Percentiles rank a stretch among this genome's conserved stretches.
phyloP scores from a whole-genome alignment of 1,140 invertebrate genomes.

The Hylaeus volcanicus region DNA sequence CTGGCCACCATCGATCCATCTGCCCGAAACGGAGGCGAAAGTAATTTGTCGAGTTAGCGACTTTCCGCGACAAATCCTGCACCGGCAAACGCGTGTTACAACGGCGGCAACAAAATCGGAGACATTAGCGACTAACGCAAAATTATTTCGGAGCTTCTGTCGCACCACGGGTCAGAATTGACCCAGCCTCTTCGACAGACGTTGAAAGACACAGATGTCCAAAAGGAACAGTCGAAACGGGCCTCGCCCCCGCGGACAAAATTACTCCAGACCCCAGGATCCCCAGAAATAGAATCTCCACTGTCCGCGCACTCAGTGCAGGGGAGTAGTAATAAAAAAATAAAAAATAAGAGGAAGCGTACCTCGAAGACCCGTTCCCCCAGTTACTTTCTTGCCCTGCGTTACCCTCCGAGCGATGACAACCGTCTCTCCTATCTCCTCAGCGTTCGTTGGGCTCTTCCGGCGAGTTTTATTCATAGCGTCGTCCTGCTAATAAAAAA shows the following conservation, averaged over 20 bases:
- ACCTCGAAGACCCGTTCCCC: not conserved
- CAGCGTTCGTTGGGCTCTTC: constrained; percentile 42
- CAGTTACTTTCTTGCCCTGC: constrained; percentile 2
- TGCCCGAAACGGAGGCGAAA: constrained; percentile 24
- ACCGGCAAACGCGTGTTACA: not conserved
- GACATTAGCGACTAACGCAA: too few relatives aligned
- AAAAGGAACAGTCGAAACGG: too few relatives aligned
- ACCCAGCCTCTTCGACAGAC: too few relatives aligned
- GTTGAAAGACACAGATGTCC: too few relatives aligned
- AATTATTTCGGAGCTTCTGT: too few relatives aligned
- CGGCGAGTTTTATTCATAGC: constrained; percentile 70
- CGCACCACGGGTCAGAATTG: too few relatives aligned
- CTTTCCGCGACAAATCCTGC: constrained; percentile 7
- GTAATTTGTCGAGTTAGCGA: constrained; percentile 39
- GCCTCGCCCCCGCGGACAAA: too few relatives aligned
- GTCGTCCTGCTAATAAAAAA: constrained; percentile 70
- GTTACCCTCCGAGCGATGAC: constrained; percentile 31
- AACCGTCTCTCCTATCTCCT: constrained; percentile 33
- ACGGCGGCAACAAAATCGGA: not conserved
- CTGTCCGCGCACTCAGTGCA: not conserved
- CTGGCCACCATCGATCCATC: constrained; percentile 15
- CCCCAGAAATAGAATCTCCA: not conserved
- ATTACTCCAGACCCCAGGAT: not conserved
- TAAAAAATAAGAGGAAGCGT: not conserved
- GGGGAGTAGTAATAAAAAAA: not conserved